phyloP scores from a whole-genome alignment of 2,113 vertebrate genomes.

The Hippolais icterina region DNA sequence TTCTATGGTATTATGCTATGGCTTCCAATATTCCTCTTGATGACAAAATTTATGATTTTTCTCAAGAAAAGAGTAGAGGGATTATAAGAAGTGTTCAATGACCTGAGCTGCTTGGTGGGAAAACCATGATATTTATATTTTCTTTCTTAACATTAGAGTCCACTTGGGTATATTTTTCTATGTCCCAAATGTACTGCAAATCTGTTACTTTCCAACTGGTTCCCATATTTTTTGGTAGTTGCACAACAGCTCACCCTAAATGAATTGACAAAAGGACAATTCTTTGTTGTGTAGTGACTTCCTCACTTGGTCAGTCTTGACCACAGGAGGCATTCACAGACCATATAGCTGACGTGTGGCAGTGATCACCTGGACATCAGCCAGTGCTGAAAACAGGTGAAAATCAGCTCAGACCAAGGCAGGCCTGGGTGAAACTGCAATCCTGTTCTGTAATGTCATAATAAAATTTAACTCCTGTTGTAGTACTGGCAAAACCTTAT shows the following conservation, averaged over 20 bases:
- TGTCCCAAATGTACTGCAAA: neutral
- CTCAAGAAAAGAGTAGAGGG: neutral
- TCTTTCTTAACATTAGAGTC: neutral
- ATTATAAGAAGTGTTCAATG: neutral
- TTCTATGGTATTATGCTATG: neutral
- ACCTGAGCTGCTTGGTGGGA: neutral
- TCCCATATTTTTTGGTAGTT: neutral
- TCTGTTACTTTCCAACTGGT: neutral
- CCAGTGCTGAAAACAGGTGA: neutral
- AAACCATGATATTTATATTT: neutral
- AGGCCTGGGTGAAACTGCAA: neutral
- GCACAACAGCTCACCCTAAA: neutral
- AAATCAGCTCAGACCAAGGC: neutral
- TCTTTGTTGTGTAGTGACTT: neutral
- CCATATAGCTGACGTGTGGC: neutral
- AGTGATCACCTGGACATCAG: neutral
- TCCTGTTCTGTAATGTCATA: neutral
- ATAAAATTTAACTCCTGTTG: neutral
- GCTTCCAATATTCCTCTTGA: neutral
- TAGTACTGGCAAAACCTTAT: neutral
- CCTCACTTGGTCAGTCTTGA: neutral
- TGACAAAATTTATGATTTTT: neutral
- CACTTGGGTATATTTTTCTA: neutral
- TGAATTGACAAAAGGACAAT: neutral
- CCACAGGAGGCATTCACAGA: neutral